Evolutionary conservation across 2,888 invertebrate species (phyloP).

Genomic region (Cerastoderma edule): DNA sequence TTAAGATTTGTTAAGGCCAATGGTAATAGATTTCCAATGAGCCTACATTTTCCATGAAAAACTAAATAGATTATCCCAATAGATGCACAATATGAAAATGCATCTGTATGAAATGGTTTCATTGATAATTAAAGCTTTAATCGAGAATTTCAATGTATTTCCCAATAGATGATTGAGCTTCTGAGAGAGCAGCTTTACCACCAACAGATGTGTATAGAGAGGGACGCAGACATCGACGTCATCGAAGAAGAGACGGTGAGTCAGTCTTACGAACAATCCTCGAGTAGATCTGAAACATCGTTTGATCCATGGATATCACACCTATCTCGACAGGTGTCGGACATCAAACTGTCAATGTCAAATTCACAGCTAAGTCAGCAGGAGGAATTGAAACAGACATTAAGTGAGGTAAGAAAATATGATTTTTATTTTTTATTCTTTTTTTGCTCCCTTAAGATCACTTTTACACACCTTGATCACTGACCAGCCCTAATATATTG

Average conservation of each 20-base stretch:
- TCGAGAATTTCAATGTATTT: too few relatives aligned
- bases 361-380: slow-evolving; percentile 40
- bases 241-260: slow-evolving; percentile 54
- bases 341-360: slow-evolving; percentile 40
- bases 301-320: slow-evolving; percentile 51
- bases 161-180: slow-evolving; percentile 75
- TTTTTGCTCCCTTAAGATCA: neutral
- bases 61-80: too few relatives aligned
- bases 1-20: too few relatives aligned
- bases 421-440: neutral
- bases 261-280: slow-evolving; percentile 18
- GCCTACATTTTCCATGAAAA: too few relatives aligned
- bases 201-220: slow-evolving; percentile 64
- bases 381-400: slow-evolving; percentile 38
- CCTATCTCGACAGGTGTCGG: slow-evolving; percentile 51
- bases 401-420: slow-evolving; percentile 39
- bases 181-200: slow-evolving; percentile 79
- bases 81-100: too few relatives aligned
- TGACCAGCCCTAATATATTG: too few relatives aligned
- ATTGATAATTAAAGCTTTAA: too few relatives aligned
- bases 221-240: slow-evolving; percentile 44
- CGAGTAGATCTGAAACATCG: slow-evolving; percentile 16
- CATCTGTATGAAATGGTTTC: too few relatives aligned
- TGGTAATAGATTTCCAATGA: too few relatives aligned
- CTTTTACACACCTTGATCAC: too few relatives aligned